Evolutionary conservation across 2,888 invertebrate species (phyloP), one percentile per base, ranked within the genome.

Genomic region (Zele albiditarsus): DNA sequence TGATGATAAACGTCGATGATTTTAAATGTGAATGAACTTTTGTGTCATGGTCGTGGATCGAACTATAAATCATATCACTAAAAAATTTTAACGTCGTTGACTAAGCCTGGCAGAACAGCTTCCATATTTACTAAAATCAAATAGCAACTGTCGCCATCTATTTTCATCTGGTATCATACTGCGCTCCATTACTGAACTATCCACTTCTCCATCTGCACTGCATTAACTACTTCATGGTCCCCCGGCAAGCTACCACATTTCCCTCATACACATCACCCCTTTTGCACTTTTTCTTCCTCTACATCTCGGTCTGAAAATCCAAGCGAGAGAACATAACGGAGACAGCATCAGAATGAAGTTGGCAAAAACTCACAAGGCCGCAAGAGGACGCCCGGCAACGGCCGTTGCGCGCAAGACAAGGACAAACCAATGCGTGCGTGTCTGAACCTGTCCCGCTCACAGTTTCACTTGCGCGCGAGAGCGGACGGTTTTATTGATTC

Each of bases 401-500:
- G 68, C 60, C 46, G 38, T n/a, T 27, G 33, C 58, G 42, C 71
- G 20, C 20, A n/a, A 6, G n/a, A 53, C 53, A 53, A 53, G 20
- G 53, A 53, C n/a, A 53, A n/a, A 8, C 8, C 23, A 20, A 20
- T 53, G 20, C 53, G 53, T 53, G 53, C 53, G 20, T 20, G 20
- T 23, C n/a, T 53, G 8, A 53, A 20, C 20, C 20, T 20, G 20
- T 20, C 53, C 20, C 20, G 1, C 8, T 53, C 62, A 23, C 53
- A 3, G 8, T 23, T 53, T 20, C 8, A n/a, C n/a, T 46, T 53
- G 53, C 38, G 71, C 27, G 68, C 62, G 31, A 49, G 20, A 67
- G 68, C 42, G 73, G 68, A 23, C 68, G 33, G 58, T 73, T 73
- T 73, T 73, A 73, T 73, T 68, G 73, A 73, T 73, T 73, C 62